Base-by-base conservation (phyloP, 92 coral and sea anemone species). In the Pocillopora meandrina region DNA sequence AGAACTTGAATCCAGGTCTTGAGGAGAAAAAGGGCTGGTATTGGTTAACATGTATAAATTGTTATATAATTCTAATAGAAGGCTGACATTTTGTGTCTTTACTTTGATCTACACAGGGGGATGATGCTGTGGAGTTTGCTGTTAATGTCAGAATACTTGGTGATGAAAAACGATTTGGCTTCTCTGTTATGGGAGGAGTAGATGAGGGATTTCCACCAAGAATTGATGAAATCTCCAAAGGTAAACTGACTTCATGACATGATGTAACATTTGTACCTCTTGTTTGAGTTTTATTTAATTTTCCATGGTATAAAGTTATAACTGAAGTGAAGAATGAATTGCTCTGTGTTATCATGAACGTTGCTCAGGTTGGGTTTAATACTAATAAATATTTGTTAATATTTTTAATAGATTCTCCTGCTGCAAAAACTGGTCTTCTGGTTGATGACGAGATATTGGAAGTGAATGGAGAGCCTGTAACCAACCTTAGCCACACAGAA, bases 141-240 rank as follows among this genome's bases (percentile, higher is more conserved):
- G 91, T 97, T 83, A 92, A 92, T 88, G 95, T 97, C 70, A 87
- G 98, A 61, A 88, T 97, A 81, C 77, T 88, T 72, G 98, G 93
- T 59, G 95, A 97, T 68, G 98, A 97, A 76, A 94, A 90, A 67
- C 86, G 99, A 36, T 97, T 97, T 97, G 99, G 99, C 20, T 97
- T 97, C 84, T 94, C 99, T 12, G 99, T 97, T 16, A 92, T 97
- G 92, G 99, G 99, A 16, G 99, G 99, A 71, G 88, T 83, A n/a
- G 99, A 97, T 84, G 99, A 94, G 71, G 99, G 99, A 13, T 97
- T 97, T 82, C 87, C 94, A 12, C 99, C 99, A 60, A 83, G 96
- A 57, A 94, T 97, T 87, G 99, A 97, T 79, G 95, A 94, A 78
- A 90, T 97, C 78, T 92, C 95, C n/a, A 89, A 93, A 94, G 99